Evolutionary conservation across 1,140 invertebrate genomes (phyloP).

Genomic region (Holotrichia oblita): DNA sequence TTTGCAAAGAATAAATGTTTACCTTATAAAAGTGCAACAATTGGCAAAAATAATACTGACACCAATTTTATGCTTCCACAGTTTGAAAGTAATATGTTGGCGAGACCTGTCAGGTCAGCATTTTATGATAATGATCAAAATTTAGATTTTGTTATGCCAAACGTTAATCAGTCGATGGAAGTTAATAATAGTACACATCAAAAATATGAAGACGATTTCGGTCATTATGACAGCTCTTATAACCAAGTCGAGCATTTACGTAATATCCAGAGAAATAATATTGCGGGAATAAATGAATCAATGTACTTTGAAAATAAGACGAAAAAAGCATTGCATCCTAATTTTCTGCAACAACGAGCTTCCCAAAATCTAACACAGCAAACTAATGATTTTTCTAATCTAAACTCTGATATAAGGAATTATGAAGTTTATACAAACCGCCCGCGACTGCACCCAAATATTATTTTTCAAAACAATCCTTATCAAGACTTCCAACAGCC

Average conservation of each 20-base stretch:
- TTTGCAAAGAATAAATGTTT: background rate
- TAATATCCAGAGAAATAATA: background rate
- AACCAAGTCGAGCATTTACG: background rate
- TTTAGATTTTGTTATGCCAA: background rate
- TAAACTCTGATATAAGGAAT: background rate
- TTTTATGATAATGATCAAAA: background rate
- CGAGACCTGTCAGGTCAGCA: background rate
- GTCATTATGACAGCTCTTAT: background rate
- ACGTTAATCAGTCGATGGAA: background rate
- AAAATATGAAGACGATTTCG: background rate
- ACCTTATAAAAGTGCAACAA: background rate
- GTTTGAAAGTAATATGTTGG: background rate
- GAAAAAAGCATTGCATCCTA: background rate
- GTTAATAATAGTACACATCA: background rate
- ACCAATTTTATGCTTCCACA: background rate
- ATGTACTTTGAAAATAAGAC: background rate
- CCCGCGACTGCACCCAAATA: background rate
- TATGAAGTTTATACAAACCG: background rate
- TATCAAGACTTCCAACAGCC: background rate
- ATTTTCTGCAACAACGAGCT: background rate
- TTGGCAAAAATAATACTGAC: background rate
- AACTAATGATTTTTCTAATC: background rate
- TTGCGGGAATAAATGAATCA: background rate
- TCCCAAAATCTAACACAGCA: background rate
- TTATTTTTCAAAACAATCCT: background rate